These are phyloP conservation scores for Clamator glandarius DNA, from an alignment of 2,797 vertebrate genomes.

Conservation along the genomic window DNA sequence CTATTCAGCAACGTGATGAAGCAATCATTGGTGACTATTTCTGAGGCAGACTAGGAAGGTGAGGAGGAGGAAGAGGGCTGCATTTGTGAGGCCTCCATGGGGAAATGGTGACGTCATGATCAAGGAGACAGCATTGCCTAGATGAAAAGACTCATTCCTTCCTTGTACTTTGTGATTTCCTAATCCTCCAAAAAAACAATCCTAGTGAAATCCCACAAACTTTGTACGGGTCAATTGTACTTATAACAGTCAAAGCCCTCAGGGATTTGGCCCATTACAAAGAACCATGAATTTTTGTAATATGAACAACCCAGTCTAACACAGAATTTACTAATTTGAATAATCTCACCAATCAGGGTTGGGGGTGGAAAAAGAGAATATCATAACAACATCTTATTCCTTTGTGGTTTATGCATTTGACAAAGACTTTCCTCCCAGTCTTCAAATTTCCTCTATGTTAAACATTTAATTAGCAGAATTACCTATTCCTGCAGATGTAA, in stretches of 20 bases:
- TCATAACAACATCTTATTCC: background rate
- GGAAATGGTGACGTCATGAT: background rate
- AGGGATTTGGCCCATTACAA: background rate
- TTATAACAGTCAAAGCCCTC: background rate
- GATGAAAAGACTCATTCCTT: background rate
- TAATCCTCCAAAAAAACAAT: background rate
- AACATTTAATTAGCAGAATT: slow-evolving; percentile 21
- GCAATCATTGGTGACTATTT: background rate
- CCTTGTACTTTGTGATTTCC: background rate
- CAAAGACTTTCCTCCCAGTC: background rate
- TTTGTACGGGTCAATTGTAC: background rate
- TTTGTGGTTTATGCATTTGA: background rate
- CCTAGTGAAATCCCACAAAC: background rate
- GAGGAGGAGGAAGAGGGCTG: background rate
- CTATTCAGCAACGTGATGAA: background rate
- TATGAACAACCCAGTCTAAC: background rate
- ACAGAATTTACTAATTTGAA: background rate
- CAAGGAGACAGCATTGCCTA: background rate
- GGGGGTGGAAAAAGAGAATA: background rate
- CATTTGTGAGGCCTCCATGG: background rate
- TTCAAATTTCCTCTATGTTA: background rate
- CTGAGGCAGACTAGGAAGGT: background rate
- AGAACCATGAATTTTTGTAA: background rate
- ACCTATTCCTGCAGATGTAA: background rate
- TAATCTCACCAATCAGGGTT: background rate